These are phyloP conservation scores for Prionace glauca DNA, from an alignment of 2,797 vertebrate species.

Conservation along the genomic window DNA sequence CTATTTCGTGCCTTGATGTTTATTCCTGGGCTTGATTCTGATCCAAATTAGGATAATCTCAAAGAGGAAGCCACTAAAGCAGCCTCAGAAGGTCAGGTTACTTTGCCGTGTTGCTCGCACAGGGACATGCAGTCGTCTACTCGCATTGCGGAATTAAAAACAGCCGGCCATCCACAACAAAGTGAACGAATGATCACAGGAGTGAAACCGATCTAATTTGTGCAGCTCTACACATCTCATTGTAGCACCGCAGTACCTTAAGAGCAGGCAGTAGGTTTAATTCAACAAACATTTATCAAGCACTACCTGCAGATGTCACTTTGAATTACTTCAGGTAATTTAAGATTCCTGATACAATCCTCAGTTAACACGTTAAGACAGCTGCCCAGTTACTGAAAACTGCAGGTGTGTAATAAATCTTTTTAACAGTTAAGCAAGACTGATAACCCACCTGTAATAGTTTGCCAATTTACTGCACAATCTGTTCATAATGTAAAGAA, in stretches of 20 bases:
- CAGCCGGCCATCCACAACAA: neutral
- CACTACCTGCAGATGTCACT: slow-evolving; percentile 24
- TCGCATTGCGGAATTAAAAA: neutral
- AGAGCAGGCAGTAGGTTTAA: slow-evolving; percentile 42
- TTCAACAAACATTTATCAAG: slow-evolving; percentile 40
- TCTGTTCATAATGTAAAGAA: neutral
- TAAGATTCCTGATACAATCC: neutral
- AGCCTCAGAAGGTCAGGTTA: neutral
- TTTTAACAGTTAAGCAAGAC: neutral
- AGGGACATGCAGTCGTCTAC: neutral
- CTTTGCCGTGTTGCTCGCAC: neutral
- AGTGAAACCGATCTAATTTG: slow-evolving; percentile 26
- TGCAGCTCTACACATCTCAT: neutral
- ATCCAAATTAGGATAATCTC: neutral
- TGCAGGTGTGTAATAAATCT: neutral
- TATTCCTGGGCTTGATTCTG: neutral
- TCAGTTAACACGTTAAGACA: neutral
- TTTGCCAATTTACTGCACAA: neutral
- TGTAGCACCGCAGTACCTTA: slow-evolving; percentile 19
- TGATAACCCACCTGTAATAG: neutral
- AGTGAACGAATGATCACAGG: slow-evolving; percentile 17
- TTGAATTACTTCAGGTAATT: slow-evolving; percentile 31
- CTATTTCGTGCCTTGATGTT: neutral
- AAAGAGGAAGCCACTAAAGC: neutral
- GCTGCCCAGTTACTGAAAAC: neutral